Evolutionary conservation across 2,113 vertebrate species (phyloP).

Genomic region (Casuarius casuarius): DNA sequence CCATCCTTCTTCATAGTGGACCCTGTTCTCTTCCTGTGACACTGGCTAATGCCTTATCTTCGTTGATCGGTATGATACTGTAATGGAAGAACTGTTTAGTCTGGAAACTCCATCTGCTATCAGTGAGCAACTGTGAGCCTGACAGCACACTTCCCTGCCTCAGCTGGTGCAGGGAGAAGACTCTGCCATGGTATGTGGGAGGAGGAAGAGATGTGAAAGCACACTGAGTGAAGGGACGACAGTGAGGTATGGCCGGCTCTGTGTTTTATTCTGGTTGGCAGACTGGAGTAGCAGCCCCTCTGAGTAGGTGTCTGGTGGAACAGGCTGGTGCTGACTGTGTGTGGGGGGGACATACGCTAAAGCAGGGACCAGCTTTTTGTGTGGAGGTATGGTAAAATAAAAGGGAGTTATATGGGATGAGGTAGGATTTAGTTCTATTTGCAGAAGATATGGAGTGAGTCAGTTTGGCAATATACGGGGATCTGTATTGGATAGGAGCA

Average conservation of each 20-base stretch:
- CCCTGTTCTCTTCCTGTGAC: neutral
- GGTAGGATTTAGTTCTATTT: neutral
- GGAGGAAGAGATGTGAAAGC: neutral
- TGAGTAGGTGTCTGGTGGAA: neutral
- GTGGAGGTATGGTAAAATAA: neutral
- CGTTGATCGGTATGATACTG: neutral
- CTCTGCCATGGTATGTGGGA: neutral
- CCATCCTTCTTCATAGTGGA: neutral
- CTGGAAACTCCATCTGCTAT: neutral
- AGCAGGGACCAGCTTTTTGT: neutral
- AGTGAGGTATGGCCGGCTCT: neutral
- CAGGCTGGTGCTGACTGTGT: neutral
- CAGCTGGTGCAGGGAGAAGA: neutral
- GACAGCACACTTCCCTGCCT: neutral
- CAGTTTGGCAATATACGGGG: neutral
- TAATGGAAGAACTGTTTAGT: neutral
- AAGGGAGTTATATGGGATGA: rapidly evolving
- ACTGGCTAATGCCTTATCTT: neutral
- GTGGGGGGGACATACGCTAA: neutral
- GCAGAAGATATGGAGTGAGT: neutral
- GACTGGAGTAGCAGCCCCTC: neutral
- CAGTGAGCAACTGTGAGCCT: neutral
- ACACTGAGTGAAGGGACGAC: neutral
- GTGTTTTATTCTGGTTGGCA: neutral
- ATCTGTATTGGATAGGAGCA: neutral